Evolutionary conservation across 2,113 vertebrate species (phyloP).

Genomic region (Sciurus niger): DNA sequence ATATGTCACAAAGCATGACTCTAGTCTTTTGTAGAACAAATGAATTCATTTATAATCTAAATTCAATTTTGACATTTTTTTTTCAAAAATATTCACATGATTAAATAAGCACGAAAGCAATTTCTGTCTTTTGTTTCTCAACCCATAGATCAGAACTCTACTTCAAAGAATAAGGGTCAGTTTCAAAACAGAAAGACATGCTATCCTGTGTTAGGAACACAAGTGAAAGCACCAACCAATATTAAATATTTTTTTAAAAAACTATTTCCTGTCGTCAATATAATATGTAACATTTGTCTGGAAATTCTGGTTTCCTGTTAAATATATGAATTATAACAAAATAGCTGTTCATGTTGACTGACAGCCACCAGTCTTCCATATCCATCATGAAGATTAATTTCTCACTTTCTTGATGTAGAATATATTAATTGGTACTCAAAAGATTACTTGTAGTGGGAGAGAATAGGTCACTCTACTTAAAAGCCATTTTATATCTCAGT

Average conservation of each 20-base stretch:
- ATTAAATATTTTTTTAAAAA: not conserved
- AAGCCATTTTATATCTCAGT: not conserved
- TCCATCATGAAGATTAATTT: conserved; percentile 38
- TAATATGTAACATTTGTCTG: not conserved
- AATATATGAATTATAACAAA: not conserved
- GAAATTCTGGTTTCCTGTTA: not conserved
- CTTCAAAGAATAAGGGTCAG: conserved; percentile 59
- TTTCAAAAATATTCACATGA: conserved; percentile 18
- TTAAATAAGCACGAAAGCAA: conserved; percentile 75
- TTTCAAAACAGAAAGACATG: conserved; percentile 54
- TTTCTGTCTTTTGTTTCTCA: conserved; percentile 71
- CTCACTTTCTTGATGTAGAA: not conserved
- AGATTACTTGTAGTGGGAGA: conserved; percentile 45
- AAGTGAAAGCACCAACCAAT: not conserved
- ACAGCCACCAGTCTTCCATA: not conserved
- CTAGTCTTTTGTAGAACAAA: conserved; percentile 63
- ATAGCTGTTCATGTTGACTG: not conserved
- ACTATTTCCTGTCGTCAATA: not conserved
- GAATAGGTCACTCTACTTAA: conserved; percentile 46
- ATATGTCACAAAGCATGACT: conserved; percentile 51
- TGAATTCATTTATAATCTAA: conserved; percentile 74
- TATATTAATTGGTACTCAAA: conserved; percentile 65
- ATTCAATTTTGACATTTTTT: conserved; percentile 58
- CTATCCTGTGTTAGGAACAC: conserved; percentile 54
- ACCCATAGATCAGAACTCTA: conserved; percentile 57